Conservation (phyloP, 2,113 vertebrate species). For the Trematocara variabile region DNA sequence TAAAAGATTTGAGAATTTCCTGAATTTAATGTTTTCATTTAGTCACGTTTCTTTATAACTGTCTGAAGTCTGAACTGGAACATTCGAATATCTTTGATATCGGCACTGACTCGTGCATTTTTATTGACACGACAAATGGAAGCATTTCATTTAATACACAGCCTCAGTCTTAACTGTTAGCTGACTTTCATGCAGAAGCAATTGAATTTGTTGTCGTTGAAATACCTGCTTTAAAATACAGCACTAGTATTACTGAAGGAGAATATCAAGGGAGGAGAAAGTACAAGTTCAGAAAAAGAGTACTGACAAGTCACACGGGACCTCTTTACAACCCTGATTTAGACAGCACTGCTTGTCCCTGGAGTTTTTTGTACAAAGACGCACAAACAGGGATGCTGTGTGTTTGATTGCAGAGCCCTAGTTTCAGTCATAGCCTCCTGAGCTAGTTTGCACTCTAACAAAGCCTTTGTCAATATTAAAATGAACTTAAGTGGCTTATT, state of each 20-base stretch:
- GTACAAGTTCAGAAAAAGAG: slow-evolving; percentile 9
- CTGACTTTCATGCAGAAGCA: not conserved
- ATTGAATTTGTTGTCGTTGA: not conserved
- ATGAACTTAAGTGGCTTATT: not conserved
- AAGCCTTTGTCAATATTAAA: slow-evolving; percentile 2
- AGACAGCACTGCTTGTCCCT: slow-evolving; percentile 27
- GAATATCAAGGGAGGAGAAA: not conserved
- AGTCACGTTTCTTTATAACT: not conserved
- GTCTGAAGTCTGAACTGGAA: not conserved
- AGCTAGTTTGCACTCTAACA: not conserved
- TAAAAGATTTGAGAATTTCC: not conserved
- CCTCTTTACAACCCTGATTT: slow-evolving; percentile 38
- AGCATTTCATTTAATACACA: not conserved
- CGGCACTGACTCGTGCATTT: not conserved
- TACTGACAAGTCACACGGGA: slow-evolving; percentile 46
- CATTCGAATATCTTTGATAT: not conserved
- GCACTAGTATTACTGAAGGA: slow-evolving; percentile 6
- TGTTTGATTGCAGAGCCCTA: not conserved
- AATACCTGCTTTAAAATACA: slow-evolving; percentile 12
- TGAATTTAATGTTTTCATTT: not conserved
- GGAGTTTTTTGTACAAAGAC: not conserved
- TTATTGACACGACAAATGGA: not conserved
- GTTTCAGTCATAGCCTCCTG: slow-evolving; percentile 1
- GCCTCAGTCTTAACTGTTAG: not conserved
- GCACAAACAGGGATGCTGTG: not conserved